Evolutionary conservation across 1,140 invertebrate genomes (phyloP).

Genomic region (Heliconius melpomene): DNA sequence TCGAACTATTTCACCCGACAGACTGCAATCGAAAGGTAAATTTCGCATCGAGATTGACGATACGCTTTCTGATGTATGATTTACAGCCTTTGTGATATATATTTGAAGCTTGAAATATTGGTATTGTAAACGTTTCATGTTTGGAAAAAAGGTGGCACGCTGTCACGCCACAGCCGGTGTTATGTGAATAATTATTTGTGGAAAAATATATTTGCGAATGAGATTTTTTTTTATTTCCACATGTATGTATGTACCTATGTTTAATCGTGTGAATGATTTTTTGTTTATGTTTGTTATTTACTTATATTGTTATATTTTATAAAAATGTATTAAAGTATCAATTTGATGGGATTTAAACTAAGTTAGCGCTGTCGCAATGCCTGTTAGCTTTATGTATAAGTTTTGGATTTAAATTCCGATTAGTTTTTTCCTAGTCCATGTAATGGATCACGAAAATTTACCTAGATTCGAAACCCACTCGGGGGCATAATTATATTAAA

Average conservation of each 20-base stretch:
- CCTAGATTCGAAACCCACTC: too few species aligned
- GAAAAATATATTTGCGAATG: neutral
- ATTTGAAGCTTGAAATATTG: constrained; percentile 16
- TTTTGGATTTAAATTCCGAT: too few species aligned
- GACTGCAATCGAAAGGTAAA: constrained; percentile 9
- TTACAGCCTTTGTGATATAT: constrained; percentile 15
- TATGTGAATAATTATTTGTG: neutral
- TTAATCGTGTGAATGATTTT: neutral
- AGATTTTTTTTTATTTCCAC: neutral
- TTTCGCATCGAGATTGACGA: constrained; percentile 10
- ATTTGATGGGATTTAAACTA: too few species aligned
- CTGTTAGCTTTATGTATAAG: too few species aligned
- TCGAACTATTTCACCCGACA: constrained; percentile 5
- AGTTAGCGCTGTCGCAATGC: too few species aligned
- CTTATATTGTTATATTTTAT: neutral
- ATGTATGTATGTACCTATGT: neutral
- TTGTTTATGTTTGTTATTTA: neutral
- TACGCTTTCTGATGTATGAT: constrained; percentile 17
- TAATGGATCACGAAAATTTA: too few species aligned
- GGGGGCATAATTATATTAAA: too few species aligned
- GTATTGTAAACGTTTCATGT: neutral
- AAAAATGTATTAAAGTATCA: neutral
- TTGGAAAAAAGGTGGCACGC: constrained; percentile 9
- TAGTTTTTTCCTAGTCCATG: too few species aligned
- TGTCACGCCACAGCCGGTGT: constrained; percentile 7